Base-by-base conservation (phyloP, 2,113 vertebrate genomes). In the Ceyx cyanopectus region DNA sequence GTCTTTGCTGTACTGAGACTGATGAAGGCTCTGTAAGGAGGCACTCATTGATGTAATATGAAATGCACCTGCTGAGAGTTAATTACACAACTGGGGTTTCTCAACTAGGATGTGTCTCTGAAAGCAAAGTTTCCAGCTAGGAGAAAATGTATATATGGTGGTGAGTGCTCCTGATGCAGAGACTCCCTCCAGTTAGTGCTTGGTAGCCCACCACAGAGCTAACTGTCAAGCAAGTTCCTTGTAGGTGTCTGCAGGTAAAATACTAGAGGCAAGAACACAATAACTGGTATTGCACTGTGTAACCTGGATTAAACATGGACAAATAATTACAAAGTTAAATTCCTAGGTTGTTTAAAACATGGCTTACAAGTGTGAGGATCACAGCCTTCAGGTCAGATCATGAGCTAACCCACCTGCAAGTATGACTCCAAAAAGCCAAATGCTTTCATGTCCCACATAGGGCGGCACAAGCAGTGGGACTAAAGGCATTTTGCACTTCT, bases 371-470 rank as follows among this genome's bases (percentile, higher is more conserved):
- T 7, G 7, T 8, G 10, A 23, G 10, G 27, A 6, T 9, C n/a
- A 23, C 8, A 50, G 20, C 17, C 22, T 56, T 72, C 0, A 0
- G 24, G 27, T 7, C 51, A 51, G n/a, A 16, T 32, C 0, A 0
- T 19, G 17, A 74, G 10, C 4, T 62, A 80, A 5, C 6, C 16
- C 24, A 70, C 17, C 17, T 5, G 0, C 62, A 40, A 94, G 29
- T 13, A 19, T 1, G 4, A 26, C 56, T 69, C 32, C 1, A 0
- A 32, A 65, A 73, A 18, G 20, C 18, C n/a, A 72, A 67, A 34
- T 10, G 12, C 34, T 53, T 14, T 43, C 20, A 1, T 2, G 2
- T n/a, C 40, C 56, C 60, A 27, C 0, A 0, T 1, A 14, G 17
- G 37, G 34, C 26, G 63, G 30, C 27, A 46, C 0, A 3, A 43